Evolutionary conservation across 1,140 invertebrate species (phyloP).

Genomic region (Nymphalis io): DNA sequence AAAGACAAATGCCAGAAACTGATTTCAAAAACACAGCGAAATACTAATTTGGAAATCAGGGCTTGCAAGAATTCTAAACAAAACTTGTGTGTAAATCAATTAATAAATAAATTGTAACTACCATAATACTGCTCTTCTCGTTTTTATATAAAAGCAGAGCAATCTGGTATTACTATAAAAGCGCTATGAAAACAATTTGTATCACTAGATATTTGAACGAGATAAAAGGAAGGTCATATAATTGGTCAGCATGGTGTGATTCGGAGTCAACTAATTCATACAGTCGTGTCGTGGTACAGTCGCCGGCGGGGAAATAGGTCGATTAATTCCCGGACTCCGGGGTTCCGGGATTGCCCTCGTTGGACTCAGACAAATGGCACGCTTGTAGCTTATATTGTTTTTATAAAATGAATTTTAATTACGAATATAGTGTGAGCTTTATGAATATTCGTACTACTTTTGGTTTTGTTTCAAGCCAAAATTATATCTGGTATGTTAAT

Average conservation of each 20-base stretch:
- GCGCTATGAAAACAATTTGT: neutral
- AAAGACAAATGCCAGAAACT: too few species aligned
- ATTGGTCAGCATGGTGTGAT: neutral
- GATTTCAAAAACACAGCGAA: too few species aligned
- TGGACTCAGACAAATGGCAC: neutral
- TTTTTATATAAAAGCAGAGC: neutral
- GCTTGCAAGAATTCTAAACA: too few species aligned
- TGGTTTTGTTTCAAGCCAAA: too few species aligned
- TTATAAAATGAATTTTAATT: neutral
- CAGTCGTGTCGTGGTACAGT: neutral
- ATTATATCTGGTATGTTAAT: too few species aligned
- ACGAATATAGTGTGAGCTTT: neutral
- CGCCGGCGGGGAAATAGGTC: neutral
- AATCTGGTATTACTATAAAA: neutral
- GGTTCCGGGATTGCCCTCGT: constrained; percentile 1
- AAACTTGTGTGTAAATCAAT: too few species aligned
- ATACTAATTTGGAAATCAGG: too few species aligned
- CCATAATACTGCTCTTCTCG: neutral
- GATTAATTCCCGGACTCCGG: constrained; percentile 1
- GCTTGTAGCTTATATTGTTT: neutral
- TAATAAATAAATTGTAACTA: neutral
- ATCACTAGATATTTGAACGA: neutral
- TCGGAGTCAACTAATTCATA: neutral
- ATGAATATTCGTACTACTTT: neutral
- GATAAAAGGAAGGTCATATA: neutral